These are phyloP conservation scores for Drosophila formosana DNA, from an alignment of 2,888 invertebrate genomes.

Conservation along the genomic window DNA sequence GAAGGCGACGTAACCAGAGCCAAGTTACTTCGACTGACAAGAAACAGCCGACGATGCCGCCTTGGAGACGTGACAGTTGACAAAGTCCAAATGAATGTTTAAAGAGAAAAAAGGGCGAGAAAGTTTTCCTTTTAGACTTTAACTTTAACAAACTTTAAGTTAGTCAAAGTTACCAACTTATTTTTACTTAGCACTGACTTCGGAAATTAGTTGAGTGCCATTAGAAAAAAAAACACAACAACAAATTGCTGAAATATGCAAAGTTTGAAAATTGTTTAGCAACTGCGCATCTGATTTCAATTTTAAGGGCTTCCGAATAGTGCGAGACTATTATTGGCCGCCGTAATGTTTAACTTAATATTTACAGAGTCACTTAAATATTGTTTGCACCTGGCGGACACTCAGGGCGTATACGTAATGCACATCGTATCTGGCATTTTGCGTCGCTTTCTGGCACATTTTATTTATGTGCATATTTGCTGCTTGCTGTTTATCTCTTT, in stretches of 20 bases:
- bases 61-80: constrained; percentile 42
- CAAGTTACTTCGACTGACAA: constrained; percentile 20
- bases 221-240: constrained; percentile 6
- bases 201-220: constrained; percentile 52
- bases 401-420: constrained; percentile 15
- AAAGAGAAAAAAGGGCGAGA: constrained; percentile 8
- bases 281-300: background rate
- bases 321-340: constrained; percentile 6
- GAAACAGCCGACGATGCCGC: constrained; percentile 36
- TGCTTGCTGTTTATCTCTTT: constrained; percentile 45
- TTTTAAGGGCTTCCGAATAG: background rate
- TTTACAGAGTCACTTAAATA: constrained; percentile 30
- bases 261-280: constrained; percentile 23
- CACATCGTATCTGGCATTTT: constrained; percentile 18
- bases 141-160: constrained; percentile 19
- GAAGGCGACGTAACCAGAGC: background rate
- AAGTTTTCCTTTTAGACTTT: constrained; percentile 32
- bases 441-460: constrained; percentile 40
- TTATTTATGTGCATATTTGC: constrained; percentile 46
- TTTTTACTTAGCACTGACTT: constrained; percentile 37
- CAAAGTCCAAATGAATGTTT: constrained; percentile 43
- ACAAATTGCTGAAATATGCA: constrained; percentile 33
- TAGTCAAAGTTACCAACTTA: constrained; percentile 38
- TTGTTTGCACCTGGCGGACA: constrained; percentile 18
- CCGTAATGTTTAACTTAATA: constrained; percentile 20